Conservation (phyloP, 2,113 vertebrate genomes). For the Phyllostomus discolor region DNA sequence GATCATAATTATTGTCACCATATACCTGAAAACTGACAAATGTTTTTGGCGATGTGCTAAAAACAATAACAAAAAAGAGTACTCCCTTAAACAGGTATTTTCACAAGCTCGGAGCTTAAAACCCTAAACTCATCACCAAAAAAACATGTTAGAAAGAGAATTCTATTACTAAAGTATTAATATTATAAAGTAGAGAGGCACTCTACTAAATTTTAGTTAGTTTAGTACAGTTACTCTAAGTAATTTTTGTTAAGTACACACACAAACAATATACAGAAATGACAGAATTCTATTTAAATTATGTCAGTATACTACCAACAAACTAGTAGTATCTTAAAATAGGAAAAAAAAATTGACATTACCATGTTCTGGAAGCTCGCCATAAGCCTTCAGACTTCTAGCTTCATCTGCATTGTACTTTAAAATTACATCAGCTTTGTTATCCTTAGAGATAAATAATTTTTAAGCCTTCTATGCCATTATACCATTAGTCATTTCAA, state of each 20-base stretch:
- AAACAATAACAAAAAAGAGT: not conserved
- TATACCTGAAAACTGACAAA: not conserved
- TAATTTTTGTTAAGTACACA: not conserved
- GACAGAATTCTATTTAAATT: not conserved
- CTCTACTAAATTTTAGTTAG: too few relatives aligned
- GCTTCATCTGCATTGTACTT: slow-evolving; percentile 99
- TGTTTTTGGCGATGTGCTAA: not conserved
- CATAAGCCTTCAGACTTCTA: slow-evolving; percentile 97
- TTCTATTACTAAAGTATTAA: not conserved
- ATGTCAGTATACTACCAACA: not conserved
- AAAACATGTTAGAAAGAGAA: not conserved
- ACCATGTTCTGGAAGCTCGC: slow-evolving; percentile 99
- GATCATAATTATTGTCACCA: not conserved
- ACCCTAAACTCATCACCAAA: not conserved
- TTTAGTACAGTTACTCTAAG: not conserved
- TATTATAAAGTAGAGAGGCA: not conserved
- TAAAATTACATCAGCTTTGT: slow-evolving; percentile 99
- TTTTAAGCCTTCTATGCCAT: not conserved
- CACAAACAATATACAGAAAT: not conserved
- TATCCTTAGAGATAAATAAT: slow-evolving; percentile 85
- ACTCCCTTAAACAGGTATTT: not conserved
- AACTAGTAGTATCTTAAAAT: not conserved
- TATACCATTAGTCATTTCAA: not conserved
- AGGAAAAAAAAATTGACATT: slow-evolving; percentile 62
- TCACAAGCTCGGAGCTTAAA: not conserved